Evolutionary conservation across 2,113 vertebrate genomes (phyloP), one percentile per base, ranked within the genome.

Genomic region (Gopherus flavomarginatus): DNA sequence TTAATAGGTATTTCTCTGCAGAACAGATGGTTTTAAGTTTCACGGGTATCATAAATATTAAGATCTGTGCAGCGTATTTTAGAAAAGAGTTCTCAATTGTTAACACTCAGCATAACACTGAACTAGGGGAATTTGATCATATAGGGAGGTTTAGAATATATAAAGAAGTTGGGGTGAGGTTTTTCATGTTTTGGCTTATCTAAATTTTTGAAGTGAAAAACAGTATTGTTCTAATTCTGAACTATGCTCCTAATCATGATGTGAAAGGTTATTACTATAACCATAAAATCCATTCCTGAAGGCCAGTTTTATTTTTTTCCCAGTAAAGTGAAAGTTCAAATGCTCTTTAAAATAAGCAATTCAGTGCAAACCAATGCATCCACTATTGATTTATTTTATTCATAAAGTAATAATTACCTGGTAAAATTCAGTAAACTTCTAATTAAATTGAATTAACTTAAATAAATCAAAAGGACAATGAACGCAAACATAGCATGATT

Each of bases 1-100:
- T 97, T 95, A 94, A 94, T 75, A 97, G 90, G 84, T 84, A 85
- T 88, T 94, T 92, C 96, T 93, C 89, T 83, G 49, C 78, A 93
- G 94, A 98, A 90, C 95, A 98, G 97, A 97, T 96, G 97, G 88
- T 97, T 92, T 90, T 95, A 86, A 92, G 91, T 96, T 97, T 97
- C 84, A 11, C 92, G 95, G 92, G 92, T 86, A 95, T 94, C 90
- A 86, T 95, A 97, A 98, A 98, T 97, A 97, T 96, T 94, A 97
- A 96, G 96, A 95, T 86, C 0, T 8, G 56, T 86, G 81, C 81
- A 95, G 85, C 80, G 90, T 52, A 86, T 97, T 91, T 96, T 86
- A 72, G 75, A 97, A 95, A 89, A 95, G 94, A 89, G 88, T 92
- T 96, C 77, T 88, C 96, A 95, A 97, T 95, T 96, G 94, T 95